Base-by-base conservation (phyloP, 2,113 vertebrate species). In the Festucalex cinctus region DNA sequence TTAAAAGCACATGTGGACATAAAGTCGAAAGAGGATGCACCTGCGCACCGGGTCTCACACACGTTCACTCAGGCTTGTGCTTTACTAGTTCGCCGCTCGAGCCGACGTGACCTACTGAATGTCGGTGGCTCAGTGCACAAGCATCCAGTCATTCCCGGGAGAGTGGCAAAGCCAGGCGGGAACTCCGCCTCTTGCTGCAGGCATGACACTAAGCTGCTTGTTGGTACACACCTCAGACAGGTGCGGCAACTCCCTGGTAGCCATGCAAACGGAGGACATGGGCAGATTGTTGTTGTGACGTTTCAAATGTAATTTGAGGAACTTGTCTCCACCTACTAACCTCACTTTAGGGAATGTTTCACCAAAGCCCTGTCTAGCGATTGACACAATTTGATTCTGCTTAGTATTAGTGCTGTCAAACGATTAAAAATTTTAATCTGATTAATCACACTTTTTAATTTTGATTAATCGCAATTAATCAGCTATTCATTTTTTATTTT, bases 161-260 rank as follows among this genome's bases (percentile, higher is more conserved):
- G 77, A 19, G 66, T 62, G 51, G 84, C 80, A 87, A 48, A 81
- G 69, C 74, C 67, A 65, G 83, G 63, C 75, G 68, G 54, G 59
- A 58, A 80, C 70, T 69, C 80, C 75, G 46, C 86, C 81, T 75
- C 69, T 60, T 60, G 85, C 83, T 87, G 69, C 79, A 84, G 85
- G 80, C 83, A 39, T 9, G 36, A 56, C 54, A 57, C 77, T 74
- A 79, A 80, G 71, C 75, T 60, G 71, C 60, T 77, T 75, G 78
- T 79, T 84, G 78, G 71, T 54, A 76, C 73, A 72, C 71, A 66
- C 81, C 77, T 81, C 70, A 71, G 78, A 82, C 86, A 90, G 86
- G 85, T 87, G 79, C 69, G 35, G 16, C 22, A 0, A 70, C 73
- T 70, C 57, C 46, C 63, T 64, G 12, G 59, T 69, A 46, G 73